Conservation (phyloP, 2,797 vertebrate species). For the Gouania willdenowi region DNA sequence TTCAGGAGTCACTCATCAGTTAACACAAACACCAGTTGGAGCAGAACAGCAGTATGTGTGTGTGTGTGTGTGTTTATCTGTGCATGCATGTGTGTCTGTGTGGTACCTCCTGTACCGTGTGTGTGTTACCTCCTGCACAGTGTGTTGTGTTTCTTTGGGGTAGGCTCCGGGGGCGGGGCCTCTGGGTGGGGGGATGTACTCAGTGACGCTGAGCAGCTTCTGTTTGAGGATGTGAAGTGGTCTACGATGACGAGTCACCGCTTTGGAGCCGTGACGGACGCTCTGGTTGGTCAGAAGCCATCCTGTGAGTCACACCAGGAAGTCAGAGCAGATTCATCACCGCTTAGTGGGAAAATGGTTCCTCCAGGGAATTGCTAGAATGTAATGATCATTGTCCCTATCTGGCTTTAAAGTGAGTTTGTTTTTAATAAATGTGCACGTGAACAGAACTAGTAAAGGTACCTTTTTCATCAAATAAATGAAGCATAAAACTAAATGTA, state of each 20-base stretch:
- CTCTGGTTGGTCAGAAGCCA: conserved; percentile 79
- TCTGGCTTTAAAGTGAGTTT: no score
- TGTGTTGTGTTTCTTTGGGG: background rate
- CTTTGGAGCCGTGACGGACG: conserved; percentile 85
- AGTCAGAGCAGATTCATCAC: background rate
- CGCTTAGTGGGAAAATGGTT: no score
- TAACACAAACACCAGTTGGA: no score
- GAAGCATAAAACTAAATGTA: no score
- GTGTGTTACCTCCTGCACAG: conserved; percentile 50
- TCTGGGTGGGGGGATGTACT: conserved; percentile 80
- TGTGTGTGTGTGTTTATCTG: no score
- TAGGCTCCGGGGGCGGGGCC: conserved; percentile 64
- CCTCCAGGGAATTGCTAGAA: no score
- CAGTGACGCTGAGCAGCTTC: conserved; percentile 88
- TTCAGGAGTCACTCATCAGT: no score
- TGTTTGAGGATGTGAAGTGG: conserved; percentile 84
- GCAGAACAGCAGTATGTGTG: no score
- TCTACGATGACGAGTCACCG: conserved; percentile 88
- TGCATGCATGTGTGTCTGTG: background rate
- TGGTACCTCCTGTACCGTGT: conserved; percentile 49
- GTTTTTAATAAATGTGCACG: no score
- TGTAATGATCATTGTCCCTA: no score
- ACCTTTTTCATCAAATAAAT: no score
- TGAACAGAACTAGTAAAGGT: no score
- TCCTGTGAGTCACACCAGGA: conserved; percentile 58